phyloP scores from a whole-genome alignment of 2,888 invertebrate species.

The Temnothorax unifasciatus region DNA sequence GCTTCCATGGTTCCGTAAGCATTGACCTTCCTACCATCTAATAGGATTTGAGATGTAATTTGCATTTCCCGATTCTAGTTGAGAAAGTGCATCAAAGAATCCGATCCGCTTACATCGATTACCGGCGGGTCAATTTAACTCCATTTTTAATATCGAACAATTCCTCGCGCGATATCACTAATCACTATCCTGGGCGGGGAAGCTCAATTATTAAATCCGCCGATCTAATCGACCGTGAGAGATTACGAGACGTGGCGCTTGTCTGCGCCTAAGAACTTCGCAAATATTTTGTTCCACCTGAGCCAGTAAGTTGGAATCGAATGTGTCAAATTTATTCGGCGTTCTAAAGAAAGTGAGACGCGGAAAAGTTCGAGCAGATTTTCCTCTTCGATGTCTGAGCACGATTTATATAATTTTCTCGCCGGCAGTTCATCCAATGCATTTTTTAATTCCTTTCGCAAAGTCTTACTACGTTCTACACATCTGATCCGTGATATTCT shows the following conservation, averaged over 20 bases:
- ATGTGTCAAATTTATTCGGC: slow-evolving; percentile 46
- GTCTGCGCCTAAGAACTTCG: slow-evolving; percentile 56
- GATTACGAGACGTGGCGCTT: slow-evolving; percentile 59
- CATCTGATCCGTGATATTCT: neutral
- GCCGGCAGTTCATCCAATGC: neutral
- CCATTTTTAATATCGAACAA: slow-evolving; percentile 40
- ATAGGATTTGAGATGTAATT: slow-evolving; percentile 32
- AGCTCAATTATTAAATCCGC: slow-evolving; percentile 68
- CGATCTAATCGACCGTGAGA: slow-evolving; percentile 66
- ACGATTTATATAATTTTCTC: slow-evolving; percentile 37
- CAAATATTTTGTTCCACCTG: slow-evolving; percentile 65
- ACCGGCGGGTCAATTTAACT: neutral
- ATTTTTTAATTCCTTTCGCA: slow-evolving; percentile 10
- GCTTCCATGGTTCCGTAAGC: slow-evolving; percentile 9
- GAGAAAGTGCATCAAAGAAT: slow-evolving; percentile 33
- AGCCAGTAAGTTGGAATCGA: slow-evolving; percentile 48
- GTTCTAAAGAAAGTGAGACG: slow-evolving; percentile 30
- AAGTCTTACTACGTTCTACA: slow-evolving; percentile 5
- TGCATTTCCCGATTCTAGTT: slow-evolving; percentile 38
- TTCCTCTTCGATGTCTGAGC: slow-evolving; percentile 17
- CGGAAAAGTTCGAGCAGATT: slow-evolving; percentile 36
- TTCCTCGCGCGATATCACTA: slow-evolving; percentile 30
- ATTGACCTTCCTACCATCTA: slow-evolving; percentile 31
- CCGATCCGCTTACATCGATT: slow-evolving; percentile 40
- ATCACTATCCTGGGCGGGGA: neutral